Conservation (phyloP, 1,140 invertebrate species). For the Marisa cornuarietis region DNA sequence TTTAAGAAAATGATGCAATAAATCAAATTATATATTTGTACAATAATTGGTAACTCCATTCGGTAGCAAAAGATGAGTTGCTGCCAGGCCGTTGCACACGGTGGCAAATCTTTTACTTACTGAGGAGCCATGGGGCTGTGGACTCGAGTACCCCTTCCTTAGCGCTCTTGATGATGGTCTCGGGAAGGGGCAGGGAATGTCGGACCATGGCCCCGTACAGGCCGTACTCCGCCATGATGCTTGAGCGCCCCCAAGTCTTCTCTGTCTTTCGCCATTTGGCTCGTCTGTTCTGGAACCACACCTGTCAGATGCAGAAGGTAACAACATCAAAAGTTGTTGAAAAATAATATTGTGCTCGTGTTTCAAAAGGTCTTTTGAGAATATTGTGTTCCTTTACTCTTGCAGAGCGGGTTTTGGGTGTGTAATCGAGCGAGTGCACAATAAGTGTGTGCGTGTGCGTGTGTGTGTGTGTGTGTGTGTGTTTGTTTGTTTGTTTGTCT, state of each 20-base stretch:
- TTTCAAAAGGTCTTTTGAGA: not conserved
- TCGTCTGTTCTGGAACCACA: slow-evolving; percentile 98
- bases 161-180: slow-evolving; percentile 95
- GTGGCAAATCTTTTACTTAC: slow-evolving; percentile 70
- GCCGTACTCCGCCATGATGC: slow-evolving; percentile 99
- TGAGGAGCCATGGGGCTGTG: slow-evolving; percentile 97
- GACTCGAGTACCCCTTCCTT: slow-evolving; percentile 82
- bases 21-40: no score
- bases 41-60: no score
- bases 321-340: no score
- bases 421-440: not conserved
- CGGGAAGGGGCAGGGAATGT: slow-evolving; percentile 95
- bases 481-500: no score
- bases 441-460: not conserved
- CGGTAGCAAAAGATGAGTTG: no score
- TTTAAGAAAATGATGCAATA: no score
- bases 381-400: not conserved
- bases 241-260: slow-evolving; percentile 98
- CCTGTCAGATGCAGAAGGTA: slow-evolving; percentile 71
- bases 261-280: slow-evolving; percentile 99
- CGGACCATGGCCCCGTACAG: slow-evolving; percentile 99
- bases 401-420: not conserved
- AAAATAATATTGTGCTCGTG: slow-evolving; percentile 6
- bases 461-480: not conserved
- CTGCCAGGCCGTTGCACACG: no score